Evolutionary conservation across 2,888 invertebrate species (phyloP), one percentile per base, ranked within the genome.

Genomic region (Perdita meconis): DNA sequence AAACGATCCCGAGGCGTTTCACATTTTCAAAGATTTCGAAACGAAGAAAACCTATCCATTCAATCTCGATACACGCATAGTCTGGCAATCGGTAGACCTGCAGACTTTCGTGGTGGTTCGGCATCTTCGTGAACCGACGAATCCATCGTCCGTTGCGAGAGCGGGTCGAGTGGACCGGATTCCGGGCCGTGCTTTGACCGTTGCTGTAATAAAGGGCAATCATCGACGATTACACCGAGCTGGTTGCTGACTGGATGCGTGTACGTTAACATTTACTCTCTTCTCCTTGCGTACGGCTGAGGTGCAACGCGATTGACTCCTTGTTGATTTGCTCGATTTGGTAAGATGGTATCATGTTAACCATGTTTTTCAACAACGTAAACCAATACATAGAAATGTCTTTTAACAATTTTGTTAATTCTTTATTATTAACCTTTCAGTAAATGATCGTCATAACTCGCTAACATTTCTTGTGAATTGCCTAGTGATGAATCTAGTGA

Each of bases 151-250:
- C 74, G 60, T 76, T 82, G 80, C 60, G 82, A 47, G 47, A 75
- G 69, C 72, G 77, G 72, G 51, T 70, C 76, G 76, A 82, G 84
- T 85, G 80, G 84, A 83, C 85, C 86, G 87, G 87, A 89, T 90
- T 89, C 89, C 89, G 86, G 86, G 83, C 85, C 87, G 85, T 89
- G 88, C 88, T 88, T 89, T 88, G 88, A 89, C 88, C 89, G 90
- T 89, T 89, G 81, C 87, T 77, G 89, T 87, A 90, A 90, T 90
- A 89, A 90, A 90, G 89, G 89, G 89, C 90, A 90, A 90, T 90
- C 90, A 90, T 89, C 89, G 88, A 87, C 88, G 89, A 90, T 90
- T 90, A 90, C 87, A 86, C 84, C 71, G 73, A 84, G 86, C 85
- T 86, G 85, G 84, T 85, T 86, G 84, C 73, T 56, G 74, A 57